A percentile compares a stretch with the other conserved stretches of the same genome.
Evolutionary conservation across 2,113 vertebrate species (phyloP).

Genomic region (Gorsachius goisagi): DNA sequence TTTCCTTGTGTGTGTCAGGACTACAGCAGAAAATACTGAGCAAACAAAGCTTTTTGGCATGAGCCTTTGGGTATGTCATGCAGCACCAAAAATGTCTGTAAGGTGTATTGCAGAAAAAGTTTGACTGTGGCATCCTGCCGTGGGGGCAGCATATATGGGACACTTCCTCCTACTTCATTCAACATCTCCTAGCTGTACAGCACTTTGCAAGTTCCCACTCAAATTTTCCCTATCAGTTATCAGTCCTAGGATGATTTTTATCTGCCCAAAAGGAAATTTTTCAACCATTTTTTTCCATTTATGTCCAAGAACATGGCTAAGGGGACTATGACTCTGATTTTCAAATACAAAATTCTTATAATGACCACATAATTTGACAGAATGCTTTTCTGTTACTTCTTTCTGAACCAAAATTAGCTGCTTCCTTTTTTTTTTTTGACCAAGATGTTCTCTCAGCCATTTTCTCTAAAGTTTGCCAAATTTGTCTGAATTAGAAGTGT

Average conservation of each 20-base stretch:
- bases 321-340: not conserved
- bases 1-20: fast-evolving
- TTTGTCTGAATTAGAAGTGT: not conserved
- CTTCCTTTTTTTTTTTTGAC: too few relatives aligned
- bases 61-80: not conserved
- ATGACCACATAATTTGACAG: fast-evolving
- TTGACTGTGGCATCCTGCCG: fast-evolving
- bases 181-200: not conserved
- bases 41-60: not conserved
- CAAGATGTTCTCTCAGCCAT: fast-evolving
- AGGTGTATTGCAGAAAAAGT: not conserved
- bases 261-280: not conserved
- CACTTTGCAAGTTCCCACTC: not conserved
- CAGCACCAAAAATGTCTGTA: not conserved
- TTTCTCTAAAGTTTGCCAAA: not conserved
- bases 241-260: not conserved
- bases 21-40: not conserved
- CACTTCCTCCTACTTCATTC: not conserved
- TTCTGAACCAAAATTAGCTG: not conserved
- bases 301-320: not conserved
- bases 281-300: not conserved
- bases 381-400: not conserved
- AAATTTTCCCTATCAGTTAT: not conserved
- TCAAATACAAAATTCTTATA: not conserved
- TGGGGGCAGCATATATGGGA: fast-evolving